Conservation (phyloP, 1,140 invertebrate species). For the Sarcophaga peregrina region DNA sequence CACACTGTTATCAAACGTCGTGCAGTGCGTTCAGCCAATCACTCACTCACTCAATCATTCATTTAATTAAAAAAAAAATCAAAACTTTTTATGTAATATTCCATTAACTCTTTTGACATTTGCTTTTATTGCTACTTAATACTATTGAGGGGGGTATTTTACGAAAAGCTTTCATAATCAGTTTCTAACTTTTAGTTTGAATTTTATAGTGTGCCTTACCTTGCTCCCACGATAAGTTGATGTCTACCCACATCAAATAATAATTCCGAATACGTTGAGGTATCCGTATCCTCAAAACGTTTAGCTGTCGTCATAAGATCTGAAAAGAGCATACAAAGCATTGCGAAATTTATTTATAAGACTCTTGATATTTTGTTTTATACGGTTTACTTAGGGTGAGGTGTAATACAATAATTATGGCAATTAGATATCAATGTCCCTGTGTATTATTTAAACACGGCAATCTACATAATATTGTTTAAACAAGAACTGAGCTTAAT, state of each 20-base stretch:
- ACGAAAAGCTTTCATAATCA: too few species aligned
- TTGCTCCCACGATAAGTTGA: constrained; percentile 83
- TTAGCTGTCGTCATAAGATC: constrained; percentile 70
- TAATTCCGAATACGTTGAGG: constrained; percentile 80
- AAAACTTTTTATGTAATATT: not conserved
- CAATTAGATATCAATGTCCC: too few species aligned
- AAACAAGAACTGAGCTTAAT: not conserved
- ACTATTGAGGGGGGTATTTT: too few species aligned
- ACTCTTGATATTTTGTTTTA: too few species aligned
- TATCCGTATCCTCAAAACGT: constrained; percentile 74
- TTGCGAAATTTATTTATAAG: too few species aligned
- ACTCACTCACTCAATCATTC: not conserved
- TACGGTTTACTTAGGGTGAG: too few species aligned
- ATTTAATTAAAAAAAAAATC: not conserved
- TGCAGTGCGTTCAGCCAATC: too few species aligned
- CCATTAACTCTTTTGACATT: not conserved
- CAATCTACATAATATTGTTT: constrained; percentile 12
- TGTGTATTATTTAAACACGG: too few species aligned
- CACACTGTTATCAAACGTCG: not conserved
- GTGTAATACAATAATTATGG: too few species aligned
- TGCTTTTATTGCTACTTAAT: not conserved
- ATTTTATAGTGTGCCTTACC: constrained; percentile 69
- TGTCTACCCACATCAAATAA: constrained; percentile 85
- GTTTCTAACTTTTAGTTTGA: too few species aligned
- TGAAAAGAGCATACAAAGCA: constrained; percentile 57